Evolutionary conservation across 2,797 vertebrate genomes (phyloP).

Genomic region (Macropodus opercularis): DNA sequence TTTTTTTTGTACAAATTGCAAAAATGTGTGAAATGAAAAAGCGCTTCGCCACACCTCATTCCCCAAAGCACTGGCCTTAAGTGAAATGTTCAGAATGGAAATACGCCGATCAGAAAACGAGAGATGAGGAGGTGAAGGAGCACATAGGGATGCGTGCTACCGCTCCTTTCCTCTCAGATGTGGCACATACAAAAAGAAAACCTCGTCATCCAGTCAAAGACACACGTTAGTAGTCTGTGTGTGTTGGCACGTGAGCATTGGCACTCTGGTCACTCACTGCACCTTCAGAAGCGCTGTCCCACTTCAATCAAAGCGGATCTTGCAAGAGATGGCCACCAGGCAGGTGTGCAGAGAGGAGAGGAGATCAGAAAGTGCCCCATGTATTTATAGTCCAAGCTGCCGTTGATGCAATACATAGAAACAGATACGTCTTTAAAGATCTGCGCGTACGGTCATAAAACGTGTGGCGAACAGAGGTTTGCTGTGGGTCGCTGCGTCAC

Average conservation of each 20-base stretch:
- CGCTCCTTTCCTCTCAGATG: conserved; percentile 38
- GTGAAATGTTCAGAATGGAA: conserved; percentile 50
- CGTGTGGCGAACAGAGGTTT: conserved; percentile 20
- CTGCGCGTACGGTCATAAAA: conserved; percentile 37
- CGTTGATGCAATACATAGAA: conserved; percentile 48
- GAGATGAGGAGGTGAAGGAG: conserved; percentile 42
- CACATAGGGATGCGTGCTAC: conserved; percentile 65
- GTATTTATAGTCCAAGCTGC: conserved; percentile 65
- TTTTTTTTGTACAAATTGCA: conserved; percentile 76
- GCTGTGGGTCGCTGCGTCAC: conserved; percentile 51
- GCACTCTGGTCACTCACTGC: conserved; percentile 54
- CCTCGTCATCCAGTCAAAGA: conserved; percentile 31
- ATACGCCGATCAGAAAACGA: conserved; percentile 46
- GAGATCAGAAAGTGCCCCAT: conserved; percentile 58
- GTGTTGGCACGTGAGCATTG: conserved; percentile 59
- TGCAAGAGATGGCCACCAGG: conserved; percentile 44
- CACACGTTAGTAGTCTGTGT: conserved; percentile 16
- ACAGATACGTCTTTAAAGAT: conserved; percentile 35
- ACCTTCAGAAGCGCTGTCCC: conserved; percentile 42
- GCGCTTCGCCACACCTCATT: conserved; percentile 54
- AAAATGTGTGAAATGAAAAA: conserved; percentile 66
- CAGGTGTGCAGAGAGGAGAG: conserved; percentile 32
- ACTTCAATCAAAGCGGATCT: conserved; percentile 56
- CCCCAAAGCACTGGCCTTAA: conserved; percentile 55
- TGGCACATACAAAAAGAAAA: conserved; percentile 49